Percentiles rank a stretch among this genome's conserved stretches.
phyloP scores from a whole-genome alignment of 2,888 invertebrate species.

The Zele albiditarsus region DNA sequence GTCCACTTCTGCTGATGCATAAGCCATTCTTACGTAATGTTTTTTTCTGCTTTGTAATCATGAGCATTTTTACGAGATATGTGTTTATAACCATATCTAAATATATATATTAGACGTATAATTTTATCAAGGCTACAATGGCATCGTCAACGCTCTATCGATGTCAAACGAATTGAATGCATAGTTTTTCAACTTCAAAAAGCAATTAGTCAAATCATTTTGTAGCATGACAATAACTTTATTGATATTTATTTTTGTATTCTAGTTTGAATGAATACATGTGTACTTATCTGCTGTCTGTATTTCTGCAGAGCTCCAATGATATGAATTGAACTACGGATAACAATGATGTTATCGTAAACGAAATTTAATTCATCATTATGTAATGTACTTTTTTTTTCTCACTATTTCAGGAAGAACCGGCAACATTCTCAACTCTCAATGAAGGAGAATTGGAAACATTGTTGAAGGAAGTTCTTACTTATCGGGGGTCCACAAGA shows the following conservation, averaged over 20 bases:
- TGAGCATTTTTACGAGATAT: slow-evolving; percentile 44
- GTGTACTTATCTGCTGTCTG: too few species aligned
- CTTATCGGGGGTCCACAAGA: slow-evolving; percentile 85
- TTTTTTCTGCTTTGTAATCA: slow-evolving; percentile 50
- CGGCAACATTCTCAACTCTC: slow-evolving; percentile 74
- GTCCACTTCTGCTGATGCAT: slow-evolving; percentile 22
- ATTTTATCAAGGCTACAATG: not conserved
- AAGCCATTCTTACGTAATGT: slow-evolving; percentile 48
- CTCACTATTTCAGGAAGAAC: slow-evolving; percentile 67
- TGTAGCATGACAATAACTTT: not conserved
- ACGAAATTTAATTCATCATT: not conserved
- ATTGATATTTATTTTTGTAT: not conserved
- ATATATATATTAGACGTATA: not conserved
- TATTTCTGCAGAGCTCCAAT: too few species aligned
- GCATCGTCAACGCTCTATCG: not conserved
- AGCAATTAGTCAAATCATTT: not conserved
- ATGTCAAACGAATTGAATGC: not conserved
- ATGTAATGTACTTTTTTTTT: slow-evolving; percentile 7
- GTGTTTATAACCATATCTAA: not conserved
- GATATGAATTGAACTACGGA: too few species aligned
- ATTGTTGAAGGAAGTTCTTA: slow-evolving; percentile 87
- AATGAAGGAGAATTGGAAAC: slow-evolving; percentile 86
- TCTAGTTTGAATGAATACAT: too few species aligned
- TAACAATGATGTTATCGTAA: too few species aligned
- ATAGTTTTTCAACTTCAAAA: not conserved